phyloP scores from a whole-genome alignment of 1,140 invertebrate species.

The Vollenhovia emeryi region DNA sequence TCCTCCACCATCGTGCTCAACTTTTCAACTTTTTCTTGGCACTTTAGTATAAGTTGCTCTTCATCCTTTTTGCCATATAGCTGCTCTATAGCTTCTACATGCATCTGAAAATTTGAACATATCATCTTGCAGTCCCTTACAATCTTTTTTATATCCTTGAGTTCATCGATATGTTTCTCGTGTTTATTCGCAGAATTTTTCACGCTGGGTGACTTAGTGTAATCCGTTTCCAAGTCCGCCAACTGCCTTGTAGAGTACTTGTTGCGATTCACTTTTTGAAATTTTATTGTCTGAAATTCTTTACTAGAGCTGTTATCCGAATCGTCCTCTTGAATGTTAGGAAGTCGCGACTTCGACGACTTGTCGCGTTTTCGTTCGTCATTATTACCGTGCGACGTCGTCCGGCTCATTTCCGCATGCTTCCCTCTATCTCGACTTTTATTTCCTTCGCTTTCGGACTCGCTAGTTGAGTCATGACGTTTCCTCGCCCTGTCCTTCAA shows the following conservation, averaged over 20 bases:
- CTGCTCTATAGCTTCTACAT: conserved; percentile 53
- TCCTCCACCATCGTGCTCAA: conserved; percentile 20
- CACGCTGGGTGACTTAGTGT: background rate
- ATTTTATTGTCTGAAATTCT: conserved; percentile 68
- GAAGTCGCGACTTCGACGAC: background rate
- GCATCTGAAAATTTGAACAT: conserved; percentile 54
- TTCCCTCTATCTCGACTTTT: background rate
- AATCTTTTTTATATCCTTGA: conserved; percentile 20
- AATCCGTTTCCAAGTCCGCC: background rate
- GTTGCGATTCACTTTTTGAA: conserved; percentile 19
- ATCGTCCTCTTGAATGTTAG: background rate
- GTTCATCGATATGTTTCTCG: conserved; percentile 25
- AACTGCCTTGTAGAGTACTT: background rate
- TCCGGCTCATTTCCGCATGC: background rate
- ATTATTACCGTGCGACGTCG: background rate
- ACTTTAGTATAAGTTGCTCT: conserved; percentile 7
- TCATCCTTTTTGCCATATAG: conserved; percentile 54
- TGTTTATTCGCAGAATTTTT: background rate
- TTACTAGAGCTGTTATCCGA: conserved; percentile 69
- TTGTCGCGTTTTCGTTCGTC: background rate
- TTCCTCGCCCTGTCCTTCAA: background rate
- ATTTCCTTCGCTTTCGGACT: conserved; percentile 5
- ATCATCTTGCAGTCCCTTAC: conserved; percentile 58
- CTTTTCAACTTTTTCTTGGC: conserved; percentile 22
- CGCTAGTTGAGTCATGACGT: background rate